phyloP scores from a whole-genome alignment of 1,140 invertebrate genomes.

The Trichomalopsis sarcophagae region DNA sequence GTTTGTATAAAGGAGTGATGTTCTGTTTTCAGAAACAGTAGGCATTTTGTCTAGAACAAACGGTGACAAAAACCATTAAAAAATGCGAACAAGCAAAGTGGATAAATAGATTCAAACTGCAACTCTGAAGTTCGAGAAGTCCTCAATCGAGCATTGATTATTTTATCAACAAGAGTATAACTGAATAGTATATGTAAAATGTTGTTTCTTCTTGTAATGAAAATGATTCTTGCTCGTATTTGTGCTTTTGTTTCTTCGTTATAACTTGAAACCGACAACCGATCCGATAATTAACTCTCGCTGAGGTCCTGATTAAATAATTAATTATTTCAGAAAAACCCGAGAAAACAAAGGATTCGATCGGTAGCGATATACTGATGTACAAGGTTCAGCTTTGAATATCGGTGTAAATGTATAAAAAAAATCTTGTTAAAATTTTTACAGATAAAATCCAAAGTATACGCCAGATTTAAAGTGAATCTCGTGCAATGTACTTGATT shows the following conservation, averaged over 20 bases:
- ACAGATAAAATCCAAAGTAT: neutral
- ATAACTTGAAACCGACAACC: neutral
- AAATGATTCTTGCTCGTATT: neutral
- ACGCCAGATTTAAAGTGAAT: no score
- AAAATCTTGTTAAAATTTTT: neutral
- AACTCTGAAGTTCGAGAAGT: no score
- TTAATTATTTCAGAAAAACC: conserved; percentile 7
- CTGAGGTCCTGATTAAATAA: neutral
- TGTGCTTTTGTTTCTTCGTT: neutral
- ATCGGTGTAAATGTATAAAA: neutral
- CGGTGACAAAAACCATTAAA: no score
- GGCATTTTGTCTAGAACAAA: no score
- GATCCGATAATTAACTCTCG: neutral
- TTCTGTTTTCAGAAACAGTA: no score
- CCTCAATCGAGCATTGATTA: no score
- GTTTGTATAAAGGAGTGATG: no score
- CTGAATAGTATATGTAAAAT: no score
- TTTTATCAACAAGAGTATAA: no score
- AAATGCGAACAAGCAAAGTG: no score
- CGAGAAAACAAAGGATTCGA: conserved; percentile 41
- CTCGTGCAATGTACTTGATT: neutral
- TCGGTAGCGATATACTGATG: neutral
- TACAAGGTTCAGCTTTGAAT: neutral
- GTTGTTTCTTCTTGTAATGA: neutral
- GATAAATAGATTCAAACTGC: no score